phyloP scores from a whole-genome alignment of 2,888 invertebrate species.

The Melinaea marsaeus region DNA sequence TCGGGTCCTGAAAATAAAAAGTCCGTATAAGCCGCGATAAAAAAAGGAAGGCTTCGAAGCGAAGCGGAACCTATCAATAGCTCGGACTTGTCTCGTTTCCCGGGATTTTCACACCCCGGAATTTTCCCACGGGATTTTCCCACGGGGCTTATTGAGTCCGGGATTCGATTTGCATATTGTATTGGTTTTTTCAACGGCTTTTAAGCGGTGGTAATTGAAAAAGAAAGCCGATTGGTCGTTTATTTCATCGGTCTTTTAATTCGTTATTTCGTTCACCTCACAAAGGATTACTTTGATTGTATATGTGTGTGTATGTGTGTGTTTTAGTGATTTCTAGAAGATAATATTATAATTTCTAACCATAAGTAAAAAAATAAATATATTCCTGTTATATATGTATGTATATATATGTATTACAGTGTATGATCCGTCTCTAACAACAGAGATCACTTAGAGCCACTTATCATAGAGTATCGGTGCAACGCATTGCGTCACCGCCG shows the following conservation, averaged over 20 bases:
- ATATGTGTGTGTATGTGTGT: neutral
- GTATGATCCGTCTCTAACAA: conserved; percentile 18
- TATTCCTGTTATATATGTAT: too few relatives aligned
- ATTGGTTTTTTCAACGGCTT: conserved; percentile 43
- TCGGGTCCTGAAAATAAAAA: conserved; percentile 36
- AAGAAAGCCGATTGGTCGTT: conserved; percentile 19
- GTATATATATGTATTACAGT: neutral
- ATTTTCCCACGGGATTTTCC: conserved; percentile 38
- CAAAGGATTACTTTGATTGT: neutral
- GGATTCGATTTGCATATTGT: conserved; percentile 69
- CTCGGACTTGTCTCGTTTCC: conserved; percentile 49
- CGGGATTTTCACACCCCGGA: conserved; percentile 37
- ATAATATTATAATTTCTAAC: too few relatives aligned
- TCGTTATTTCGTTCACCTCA: neutral
- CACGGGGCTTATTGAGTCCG: conserved; percentile 49
- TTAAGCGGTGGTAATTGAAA: conserved; percentile 52
- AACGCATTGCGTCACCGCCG: conserved; percentile 25
- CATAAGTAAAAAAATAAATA: too few relatives aligned
- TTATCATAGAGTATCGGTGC: conserved; percentile 34
- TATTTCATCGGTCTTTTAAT: conserved; percentile 5
- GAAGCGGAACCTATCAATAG: conserved; percentile 67
- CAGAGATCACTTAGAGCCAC: conserved; percentile 31
- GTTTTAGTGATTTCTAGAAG: too few relatives aligned
- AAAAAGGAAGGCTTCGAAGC: conserved; percentile 48
- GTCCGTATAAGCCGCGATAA: conserved; percentile 44